Evolutionary conservation across 2,888 invertebrate species (phyloP).

Genomic region (Drosophila ustulata): DNA sequence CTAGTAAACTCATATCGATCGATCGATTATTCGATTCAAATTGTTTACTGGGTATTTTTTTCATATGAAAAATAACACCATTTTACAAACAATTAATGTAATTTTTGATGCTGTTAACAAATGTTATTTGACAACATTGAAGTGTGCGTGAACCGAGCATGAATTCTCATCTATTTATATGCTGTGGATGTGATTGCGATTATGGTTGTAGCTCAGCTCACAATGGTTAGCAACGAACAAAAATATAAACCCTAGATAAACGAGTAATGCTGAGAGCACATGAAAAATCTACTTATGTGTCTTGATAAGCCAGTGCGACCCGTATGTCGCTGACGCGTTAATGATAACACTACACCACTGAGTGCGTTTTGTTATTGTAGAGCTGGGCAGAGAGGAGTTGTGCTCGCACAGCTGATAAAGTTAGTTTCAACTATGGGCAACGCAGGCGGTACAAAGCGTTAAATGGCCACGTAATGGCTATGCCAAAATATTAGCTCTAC

Average conservation of each 20-base stretch:
- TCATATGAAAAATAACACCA: background rate
- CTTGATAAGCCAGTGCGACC: conserved; percentile 59
- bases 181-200: background rate
- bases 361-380: conserved; percentile 4
- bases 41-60: conserved; percentile 21
- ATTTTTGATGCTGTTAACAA: conserved; percentile 20
- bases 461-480: conserved; percentile 53
- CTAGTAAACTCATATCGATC: conserved; percentile 6
- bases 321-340: conserved; percentile 49
- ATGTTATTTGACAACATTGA: conserved; percentile 22
- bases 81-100: conserved; percentile 25
- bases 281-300: conserved; percentile 43
- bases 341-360: conserved; percentile 45
- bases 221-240: conserved; percentile 25
- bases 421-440: conserved; percentile 36
- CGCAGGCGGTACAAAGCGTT: conserved; percentile 18
- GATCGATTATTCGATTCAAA: background rate
- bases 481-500: conserved; percentile 43
- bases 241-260: conserved; percentile 51
- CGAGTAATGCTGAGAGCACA: conserved; percentile 25
- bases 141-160: conserved; percentile 1
- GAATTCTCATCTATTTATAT: conserved; percentile 2
- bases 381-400: background rate
- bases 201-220: background rate
- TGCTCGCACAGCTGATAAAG: conserved; percentile 47